Conservation (phyloP, 2,797 vertebrate genomes). For the Micropoecilia bifurca region DNA sequence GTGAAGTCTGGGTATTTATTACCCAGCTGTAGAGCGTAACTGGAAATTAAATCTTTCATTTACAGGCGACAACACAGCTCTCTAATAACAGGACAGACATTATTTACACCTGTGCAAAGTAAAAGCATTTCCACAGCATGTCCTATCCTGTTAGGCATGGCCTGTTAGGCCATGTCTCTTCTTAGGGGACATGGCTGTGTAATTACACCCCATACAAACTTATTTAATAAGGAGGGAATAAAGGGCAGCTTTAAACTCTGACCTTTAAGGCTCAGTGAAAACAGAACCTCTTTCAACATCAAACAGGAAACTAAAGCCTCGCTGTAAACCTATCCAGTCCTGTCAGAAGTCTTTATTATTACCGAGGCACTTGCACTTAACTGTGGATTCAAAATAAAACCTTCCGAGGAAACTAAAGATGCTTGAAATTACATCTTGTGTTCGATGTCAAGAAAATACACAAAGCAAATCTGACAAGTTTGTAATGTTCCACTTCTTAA, state of each 20-base stretch:
- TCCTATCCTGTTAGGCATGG: constrained; percentile 64
- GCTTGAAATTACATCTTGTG: background rate
- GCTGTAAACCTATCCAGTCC: constrained; percentile 12
- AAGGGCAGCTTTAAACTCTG: constrained; percentile 38
- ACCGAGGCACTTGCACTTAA: background rate
- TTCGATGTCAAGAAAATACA: background rate
- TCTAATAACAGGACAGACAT: constrained; percentile 43
- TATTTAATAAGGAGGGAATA: constrained; percentile 33
- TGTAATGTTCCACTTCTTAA: background rate
- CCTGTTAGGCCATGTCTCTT: constrained; percentile 13
- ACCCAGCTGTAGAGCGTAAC: background rate
- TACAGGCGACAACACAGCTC: constrained; percentile 27
- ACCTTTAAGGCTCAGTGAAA: constrained; percentile 43
- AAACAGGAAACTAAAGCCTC: constrained; percentile 35
- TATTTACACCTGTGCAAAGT: constrained; percentile 27
- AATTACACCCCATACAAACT: constrained; percentile 50
- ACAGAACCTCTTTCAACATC: constrained; percentile 23
- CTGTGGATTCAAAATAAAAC: background rate
- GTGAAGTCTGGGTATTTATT: background rate
- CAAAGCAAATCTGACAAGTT: background rate
- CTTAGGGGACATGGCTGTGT: constrained; percentile 38
- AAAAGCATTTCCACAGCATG: constrained; percentile 51
- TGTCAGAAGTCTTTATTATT: constrained; percentile 7
- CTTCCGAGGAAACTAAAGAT: background rate
- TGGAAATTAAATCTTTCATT: constrained; percentile 7